Evolutionary conservation across 1,140 invertebrate species (phyloP).

Genomic region (Drosophila aff.): DNA sequence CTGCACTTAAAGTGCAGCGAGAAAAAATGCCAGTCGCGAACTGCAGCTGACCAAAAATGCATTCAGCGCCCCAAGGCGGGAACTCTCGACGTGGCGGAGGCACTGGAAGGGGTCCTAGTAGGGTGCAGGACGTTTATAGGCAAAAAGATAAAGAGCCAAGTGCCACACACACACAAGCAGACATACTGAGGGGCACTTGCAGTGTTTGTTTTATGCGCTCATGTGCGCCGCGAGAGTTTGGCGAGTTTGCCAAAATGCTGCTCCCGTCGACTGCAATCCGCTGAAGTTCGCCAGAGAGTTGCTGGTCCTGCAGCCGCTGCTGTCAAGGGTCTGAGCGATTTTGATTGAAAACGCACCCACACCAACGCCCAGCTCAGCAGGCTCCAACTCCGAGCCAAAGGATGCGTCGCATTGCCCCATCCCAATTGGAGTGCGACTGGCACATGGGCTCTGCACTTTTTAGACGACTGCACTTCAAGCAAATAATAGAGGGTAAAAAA

Average conservation of each 20-base stretch:
- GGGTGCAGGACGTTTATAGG: constrained; percentile 70
- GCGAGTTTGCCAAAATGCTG: constrained; percentile 77
- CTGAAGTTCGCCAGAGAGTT: constrained; percentile 59
- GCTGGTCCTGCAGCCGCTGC: constrained; percentile 17
- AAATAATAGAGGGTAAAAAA: constrained; percentile 34
- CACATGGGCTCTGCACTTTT: constrained; percentile 42
- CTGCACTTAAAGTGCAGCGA: constrained; percentile 82
- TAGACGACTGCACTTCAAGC: constrained; percentile 40
- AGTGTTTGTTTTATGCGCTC: constrained; percentile 75
- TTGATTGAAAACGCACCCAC: constrained; percentile 77
- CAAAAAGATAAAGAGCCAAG: constrained; percentile 83
- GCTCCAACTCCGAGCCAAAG: constrained; percentile 18
- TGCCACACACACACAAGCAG: constrained; percentile 51
- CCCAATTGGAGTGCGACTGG: constrained; percentile 25
- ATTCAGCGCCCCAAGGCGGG: constrained; percentile 65
- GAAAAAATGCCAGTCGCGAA: constrained; percentile 76
- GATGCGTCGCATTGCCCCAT: constrained; percentile 33
- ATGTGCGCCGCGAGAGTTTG: constrained; percentile 66
- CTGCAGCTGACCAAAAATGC: constrained; percentile 81
- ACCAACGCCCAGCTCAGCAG: constrained; percentile 24
- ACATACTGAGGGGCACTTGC: constrained; percentile 18
- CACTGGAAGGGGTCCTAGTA: not conserved
- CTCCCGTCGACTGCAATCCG: constrained; percentile 67
- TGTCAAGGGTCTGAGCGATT: constrained; percentile 74
- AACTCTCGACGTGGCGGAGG: not conserved